phyloP scores from a whole-genome alignment of 2,113 vertebrate species.

The Peromyscus maniculatus region DNA sequence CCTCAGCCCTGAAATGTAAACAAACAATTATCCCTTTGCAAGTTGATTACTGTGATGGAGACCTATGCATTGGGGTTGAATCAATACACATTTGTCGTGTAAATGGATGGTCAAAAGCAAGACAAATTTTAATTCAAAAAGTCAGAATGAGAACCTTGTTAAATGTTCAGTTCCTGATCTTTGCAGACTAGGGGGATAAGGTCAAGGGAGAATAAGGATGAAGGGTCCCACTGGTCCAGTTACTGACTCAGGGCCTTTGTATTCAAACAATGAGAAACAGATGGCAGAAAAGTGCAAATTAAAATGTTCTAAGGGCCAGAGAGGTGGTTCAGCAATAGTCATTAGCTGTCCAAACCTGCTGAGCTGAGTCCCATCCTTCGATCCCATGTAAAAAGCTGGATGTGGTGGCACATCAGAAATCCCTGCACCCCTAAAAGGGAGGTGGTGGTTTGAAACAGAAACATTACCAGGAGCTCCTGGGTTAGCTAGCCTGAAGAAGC shows the following conservation, averaged over 20 bases:
- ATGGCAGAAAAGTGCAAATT: not conserved
- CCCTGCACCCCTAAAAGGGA: too few species aligned
- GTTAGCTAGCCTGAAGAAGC: not conserved
- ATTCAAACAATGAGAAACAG: not conserved
- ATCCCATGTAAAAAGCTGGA: not conserved
- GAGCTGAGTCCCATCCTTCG: not conserved
- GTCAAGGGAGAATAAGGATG: not conserved
- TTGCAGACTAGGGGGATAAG: not conserved
- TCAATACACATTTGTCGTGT: slow-evolving; percentile 49
- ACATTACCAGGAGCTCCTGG: not conserved
- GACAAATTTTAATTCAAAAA: slow-evolving; percentile 14
- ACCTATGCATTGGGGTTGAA: slow-evolving; percentile 32
- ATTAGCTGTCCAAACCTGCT: not conserved
- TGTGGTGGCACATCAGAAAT: not conserved
- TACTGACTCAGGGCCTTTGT: not conserved
- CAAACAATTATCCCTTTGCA: slow-evolving; percentile 13
- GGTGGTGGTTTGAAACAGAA: too few species aligned
- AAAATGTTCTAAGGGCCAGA: not conserved
- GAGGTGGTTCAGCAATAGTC: not conserved
- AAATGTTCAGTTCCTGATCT: not conserved
- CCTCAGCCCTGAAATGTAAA: slow-evolving; percentile 31
- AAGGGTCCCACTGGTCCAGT: not conserved
- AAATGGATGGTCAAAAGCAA: slow-evolving; percentile 17
- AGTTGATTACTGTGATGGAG: slow-evolving; percentile 42
- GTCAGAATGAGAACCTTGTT: not conserved